These are phyloP conservation scores for Centruroides vittatus DNA, from an alignment of 1,140 invertebrate species.

Conservation along the genomic window DNA sequence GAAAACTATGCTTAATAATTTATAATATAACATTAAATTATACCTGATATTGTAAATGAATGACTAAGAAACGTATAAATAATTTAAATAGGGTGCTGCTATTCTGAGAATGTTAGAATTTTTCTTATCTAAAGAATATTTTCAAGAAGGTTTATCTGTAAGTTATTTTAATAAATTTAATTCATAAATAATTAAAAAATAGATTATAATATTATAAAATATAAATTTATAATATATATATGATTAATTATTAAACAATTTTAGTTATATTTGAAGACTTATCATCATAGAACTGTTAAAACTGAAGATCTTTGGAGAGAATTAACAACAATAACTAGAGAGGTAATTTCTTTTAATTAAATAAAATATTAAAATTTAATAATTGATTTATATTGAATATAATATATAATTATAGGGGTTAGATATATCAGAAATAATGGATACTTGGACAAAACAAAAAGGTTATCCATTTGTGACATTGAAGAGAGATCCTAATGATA, in stretches of 20 bases:
- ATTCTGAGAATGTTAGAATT: constrained; percentile 91
- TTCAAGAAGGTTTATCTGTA: constrained; percentile 54
- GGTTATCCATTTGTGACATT: constrained; percentile 69
- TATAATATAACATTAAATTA: too few relatives aligned
- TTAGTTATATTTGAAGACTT: constrained; percentile 59
- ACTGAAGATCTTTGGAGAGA: not conserved
- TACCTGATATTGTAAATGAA: constrained; percentile 68
- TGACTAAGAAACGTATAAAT: too few relatives aligned
- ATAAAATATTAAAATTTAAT: too few relatives aligned
- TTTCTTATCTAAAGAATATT: constrained; percentile 77
- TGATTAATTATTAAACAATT: constrained; percentile 34
- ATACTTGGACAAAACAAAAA: constrained; percentile 85
- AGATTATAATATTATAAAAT: too few relatives aligned
- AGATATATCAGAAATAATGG: constrained; percentile 56
- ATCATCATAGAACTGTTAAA: not conserved
- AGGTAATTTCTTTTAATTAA: constrained; percentile 4
- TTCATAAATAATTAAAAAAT: too few relatives aligned
- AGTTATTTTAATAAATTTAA: constrained; percentile 51
- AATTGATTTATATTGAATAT: too few relatives aligned
- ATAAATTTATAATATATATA: not conserved
- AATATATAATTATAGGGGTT: constrained; percentile 18
- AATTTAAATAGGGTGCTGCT: constrained; percentile 46
- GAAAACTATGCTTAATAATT: too few relatives aligned
- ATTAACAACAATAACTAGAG: constrained; percentile 2
- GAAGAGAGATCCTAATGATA: constrained; percentile 43